Base-by-base conservation (phyloP, 2,888 invertebrate species). In the Dendrolimus houi region DNA sequence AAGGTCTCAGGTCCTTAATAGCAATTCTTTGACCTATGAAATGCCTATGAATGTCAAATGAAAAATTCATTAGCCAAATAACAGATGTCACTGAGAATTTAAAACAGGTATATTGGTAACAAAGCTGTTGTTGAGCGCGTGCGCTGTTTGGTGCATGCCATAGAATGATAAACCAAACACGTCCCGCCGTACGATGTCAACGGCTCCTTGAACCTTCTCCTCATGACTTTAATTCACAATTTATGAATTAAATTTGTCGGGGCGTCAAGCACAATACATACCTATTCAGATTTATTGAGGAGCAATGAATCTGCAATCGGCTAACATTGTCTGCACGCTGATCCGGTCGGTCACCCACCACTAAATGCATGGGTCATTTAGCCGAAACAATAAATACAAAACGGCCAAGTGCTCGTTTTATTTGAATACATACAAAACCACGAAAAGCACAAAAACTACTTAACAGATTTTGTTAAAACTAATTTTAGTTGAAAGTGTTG, bases 271-370 rank as follows among this genome's bases (percentile, higher is more conserved):
- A 85, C 81, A 84, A 83, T 84, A 29, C 29, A 29, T 29, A 79
- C 83, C 79, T 79, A 83, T 85, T 82, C 83, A 83, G 74, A 79
- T 79, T 82, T 82, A 82, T 83, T 81, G 77, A 77, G 74, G 74
- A 79, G 70, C 70, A 64, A 70, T 80, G 82, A 80, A 85, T 84
- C 75, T 70, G 77, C 79, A 79, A 83, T 81, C 77, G 75, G 63
- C 71, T 71, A 14, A 14, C 14, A 72, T 74, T 68, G 71, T 47
- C 12, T 47, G 29, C 29, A 47, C 12, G 47, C 47, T 47, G 47
- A 74, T 60, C 73, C 72, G 81, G 81, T 85, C 82, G 77, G 71
- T 85, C 72, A 85, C 81, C 82, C 75, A 78, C 69, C 67, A 74
- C 74, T 77, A 74, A 75, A 77, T 74, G 69, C 72, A 69, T 66